Percentiles rank a stretch among this genome's conserved stretches.
These are phyloP conservation scores for Dryobota labecula DNA, from an alignment of 2,888 invertebrate species.

Conservation along the genomic window DNA sequence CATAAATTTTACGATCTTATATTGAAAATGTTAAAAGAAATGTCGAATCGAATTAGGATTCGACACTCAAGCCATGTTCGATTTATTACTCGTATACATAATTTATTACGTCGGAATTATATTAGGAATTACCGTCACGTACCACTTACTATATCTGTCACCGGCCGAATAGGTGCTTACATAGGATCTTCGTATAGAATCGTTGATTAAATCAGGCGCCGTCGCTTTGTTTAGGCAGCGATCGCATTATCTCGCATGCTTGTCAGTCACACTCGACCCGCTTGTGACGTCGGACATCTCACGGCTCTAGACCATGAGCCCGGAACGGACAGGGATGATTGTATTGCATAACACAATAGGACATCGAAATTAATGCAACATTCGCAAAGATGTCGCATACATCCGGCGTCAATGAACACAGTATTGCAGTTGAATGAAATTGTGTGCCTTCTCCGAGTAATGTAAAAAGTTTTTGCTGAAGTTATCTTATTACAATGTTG, in stretches of 20 bases:
- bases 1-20: conserved; percentile 38
- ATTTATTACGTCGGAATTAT: conserved; percentile 75
- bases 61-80: conserved; percentile 73
- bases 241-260: conserved; percentile 77
- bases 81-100: conserved; percentile 80
- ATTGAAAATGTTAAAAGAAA: conserved; percentile 52
- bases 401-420: conserved; percentile 51
- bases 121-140: conserved; percentile 78
- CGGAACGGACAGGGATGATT: conserved; percentile 68
- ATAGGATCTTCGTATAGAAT: conserved; percentile 76
- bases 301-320: conserved; percentile 61
- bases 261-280: conserved; percentile 80
- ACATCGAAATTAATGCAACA: conserved; percentile 62
- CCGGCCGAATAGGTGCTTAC: conserved; percentile 73
- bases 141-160: conserved; percentile 74
- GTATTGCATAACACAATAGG: conserved; percentile 66
- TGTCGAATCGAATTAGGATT: conserved; percentile 71
- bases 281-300: conserved; percentile 73
- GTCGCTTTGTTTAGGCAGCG: conserved; percentile 76
- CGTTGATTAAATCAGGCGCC: conserved; percentile 79
- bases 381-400: conserved; percentile 61
- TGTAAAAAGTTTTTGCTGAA: conserved; percentile 18
- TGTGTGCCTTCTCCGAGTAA: conserved; percentile 14
- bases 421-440: conserved; percentile 46
- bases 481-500: conserved; percentile 28